Conservation (phyloP, 2,797 vertebrate species). For the Pangasius macronema region DNA sequence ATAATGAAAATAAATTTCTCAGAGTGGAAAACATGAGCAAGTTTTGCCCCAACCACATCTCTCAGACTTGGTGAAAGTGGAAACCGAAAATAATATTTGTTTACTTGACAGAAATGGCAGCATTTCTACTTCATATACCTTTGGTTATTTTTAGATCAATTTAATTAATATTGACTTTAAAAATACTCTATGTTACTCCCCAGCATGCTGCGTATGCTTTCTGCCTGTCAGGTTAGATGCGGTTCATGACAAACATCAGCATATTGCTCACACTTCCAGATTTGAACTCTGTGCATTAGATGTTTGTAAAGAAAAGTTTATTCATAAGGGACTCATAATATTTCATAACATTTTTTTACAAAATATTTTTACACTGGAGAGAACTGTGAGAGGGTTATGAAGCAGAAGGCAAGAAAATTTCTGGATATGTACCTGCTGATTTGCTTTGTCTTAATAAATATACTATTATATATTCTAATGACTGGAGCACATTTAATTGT, state of each 20-base stretch:
- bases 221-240: background rate
- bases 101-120: background rate
- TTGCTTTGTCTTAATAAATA: slow-evolving; percentile 4
- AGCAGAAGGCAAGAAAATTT: background rate
- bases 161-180: background rate
- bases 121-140: background rate
- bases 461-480: background rate
- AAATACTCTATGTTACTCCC: background rate
- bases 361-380: background rate
- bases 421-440: background rate
- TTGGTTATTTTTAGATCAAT: slow-evolving; percentile 1
- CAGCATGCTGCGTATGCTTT: background rate
- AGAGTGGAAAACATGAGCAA: slow-evolving; percentile 56
- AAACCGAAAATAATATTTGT: slow-evolving; percentile 6
- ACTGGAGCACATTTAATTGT: background rate
- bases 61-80: slow-evolving; percentile 22
- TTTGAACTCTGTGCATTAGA: background rate
- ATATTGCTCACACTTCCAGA: background rate
- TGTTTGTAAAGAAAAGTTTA: background rate
- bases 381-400: background rate
- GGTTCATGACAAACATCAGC: background rate
- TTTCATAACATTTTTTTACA: background rate
- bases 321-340: background rate
- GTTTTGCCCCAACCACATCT: slow-evolving; percentile 19
- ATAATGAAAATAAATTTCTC: slow-evolving; percentile 43